Base-by-base conservation (phyloP, 2,888 invertebrate species). In the Sminthurinus aureus region DNA sequence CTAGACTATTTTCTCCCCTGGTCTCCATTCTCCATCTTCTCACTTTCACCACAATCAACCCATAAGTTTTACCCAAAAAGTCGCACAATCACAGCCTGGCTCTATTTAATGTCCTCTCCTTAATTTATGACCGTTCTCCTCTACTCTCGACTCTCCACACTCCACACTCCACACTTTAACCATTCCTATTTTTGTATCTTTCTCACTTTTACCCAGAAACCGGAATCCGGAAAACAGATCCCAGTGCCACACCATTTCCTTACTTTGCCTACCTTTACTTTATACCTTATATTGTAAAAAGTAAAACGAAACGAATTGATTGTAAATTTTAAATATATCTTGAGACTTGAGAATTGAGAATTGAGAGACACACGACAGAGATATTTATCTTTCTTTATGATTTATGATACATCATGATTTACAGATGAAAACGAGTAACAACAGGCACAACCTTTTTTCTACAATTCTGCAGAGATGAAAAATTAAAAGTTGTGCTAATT, bases 71-170 rank as follows among this genome's bases (percentile, higher is more conserved):
- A 26, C 71, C 26, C 58, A 58, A 58, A 38, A 38, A 58, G 58
- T 58, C 71, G 8, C 26, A 20, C 71, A 71, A 26, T 26, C 71
- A 71, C 71, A 71, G 24, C 24, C 71, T 71, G 20, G 71, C 13
- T 13, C 71, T 26, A 13, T 24, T 71, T 20, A 69, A 69, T 69
- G 67, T 71, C 71, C 71, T 22, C 24, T 71, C 22, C 26, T 20
- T 71, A 71, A 71, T 71, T 71, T 71, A 71, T 22, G 20, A 71
- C 71, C 22, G 13, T 24, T 71, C 15, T 18, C 20, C 69, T 69
- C n/a, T 69, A 71, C 20, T 18, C 71, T 71, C 18, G 18, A 24
- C 20, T 38, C 50, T 20, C 75, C 24, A 73, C 13, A n/a, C 26
- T 51, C 51, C 13, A 50, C 75, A 3, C 38, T 38, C 50, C 6